Base-by-base conservation (phyloP, 2,888 invertebrate species). In the Athrips mouffetella region DNA sequence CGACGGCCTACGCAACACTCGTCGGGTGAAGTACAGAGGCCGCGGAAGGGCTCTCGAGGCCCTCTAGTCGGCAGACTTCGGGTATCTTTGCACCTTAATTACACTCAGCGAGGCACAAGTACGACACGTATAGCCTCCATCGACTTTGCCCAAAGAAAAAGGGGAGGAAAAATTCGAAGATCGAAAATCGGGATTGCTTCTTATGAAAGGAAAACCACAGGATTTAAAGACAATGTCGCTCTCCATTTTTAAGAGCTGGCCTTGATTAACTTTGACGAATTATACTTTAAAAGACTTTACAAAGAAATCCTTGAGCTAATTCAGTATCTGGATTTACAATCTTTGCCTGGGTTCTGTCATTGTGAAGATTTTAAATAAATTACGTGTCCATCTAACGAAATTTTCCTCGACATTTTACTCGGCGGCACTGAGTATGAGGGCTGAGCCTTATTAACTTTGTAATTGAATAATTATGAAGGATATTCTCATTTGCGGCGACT, bases 61-160 rank as follows among this genome's bases (percentile, higher is more conserved):
- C 67, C 80, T 79, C 76, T 65, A 73, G 71, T 69, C 71, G 69
- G 73, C 72, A 77, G 81, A 79, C 83, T 83, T 81, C 72, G 81
- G 83, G 77, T 85, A 87, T 86, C 87, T 84, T 86, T 85, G 80
- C 85, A 83, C 87, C 83, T 86, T 88, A 87, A 88, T 87, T 86
- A 85, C 82, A 78, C 80, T 76, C 70, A 55, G 72, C 74, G 69
- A 67, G 59, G 67, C 64, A 73, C 69, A 78, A 80, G 81, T 74
- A 76, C 74, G 74, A 77, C 81, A 82, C 81, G 81, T 82, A 78
- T 76, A 67, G 59, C 58, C 74, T 74, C 76, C 63, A 70, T 73
- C 68, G 71, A 64, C 70, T 60, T 63, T 57, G 62, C 67, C 65
- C 59, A 74, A 79, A 75, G 75, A 68, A 70, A 67, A 73, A 71